Conservation (phyloP, 2,797 vertebrate species). For the Parambassis ranga region DNA sequence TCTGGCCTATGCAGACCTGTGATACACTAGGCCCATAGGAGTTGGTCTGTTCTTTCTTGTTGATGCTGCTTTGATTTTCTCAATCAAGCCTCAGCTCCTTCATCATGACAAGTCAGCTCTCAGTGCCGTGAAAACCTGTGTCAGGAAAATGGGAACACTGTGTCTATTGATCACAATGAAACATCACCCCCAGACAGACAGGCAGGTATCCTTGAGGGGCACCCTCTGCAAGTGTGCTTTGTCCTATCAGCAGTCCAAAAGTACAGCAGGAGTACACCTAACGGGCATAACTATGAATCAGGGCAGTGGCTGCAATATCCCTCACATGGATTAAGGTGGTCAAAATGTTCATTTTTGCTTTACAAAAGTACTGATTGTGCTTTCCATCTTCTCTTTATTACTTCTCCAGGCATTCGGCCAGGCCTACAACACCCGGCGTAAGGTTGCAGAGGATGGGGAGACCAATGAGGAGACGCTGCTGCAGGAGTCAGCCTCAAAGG, state of each 20-base stretch:
- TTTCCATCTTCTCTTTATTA: neutral
- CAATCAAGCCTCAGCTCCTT: conserved; percentile 63
- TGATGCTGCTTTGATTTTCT: conserved; percentile 65
- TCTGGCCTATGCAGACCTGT: neutral
- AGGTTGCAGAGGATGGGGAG: conserved; percentile 96
- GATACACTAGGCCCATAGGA: neutral
- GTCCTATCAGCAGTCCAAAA: conserved; percentile 5
- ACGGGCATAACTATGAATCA: conserved; percentile 4
- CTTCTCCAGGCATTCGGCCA: conserved; percentile 91
- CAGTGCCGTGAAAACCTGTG: conserved; percentile 75
- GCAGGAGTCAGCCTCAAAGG: conserved; percentile 94
- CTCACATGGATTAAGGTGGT: conserved; percentile 11
- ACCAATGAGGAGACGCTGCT: conserved; percentile 94
- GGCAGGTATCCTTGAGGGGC: conserved; percentile 48
- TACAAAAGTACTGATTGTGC: neutral
- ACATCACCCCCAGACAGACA: conserved; percentile 67
- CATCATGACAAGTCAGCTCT: conserved; percentile 69
- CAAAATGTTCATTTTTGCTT: conserved; percentile 18
- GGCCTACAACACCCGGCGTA: conserved; percentile 94
- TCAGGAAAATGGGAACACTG: conserved; percentile 81
- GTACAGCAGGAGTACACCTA: neutral
- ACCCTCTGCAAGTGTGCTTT: neutral
- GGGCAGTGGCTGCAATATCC: conserved; percentile 7
- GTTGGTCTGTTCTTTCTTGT: conserved; percentile 47
- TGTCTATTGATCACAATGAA: conserved; percentile 80